Evolutionary conservation across 2,113 vertebrate species (phyloP), one percentile per base, ranked within the genome.

Genomic region (Tapirus terrestris): DNA sequence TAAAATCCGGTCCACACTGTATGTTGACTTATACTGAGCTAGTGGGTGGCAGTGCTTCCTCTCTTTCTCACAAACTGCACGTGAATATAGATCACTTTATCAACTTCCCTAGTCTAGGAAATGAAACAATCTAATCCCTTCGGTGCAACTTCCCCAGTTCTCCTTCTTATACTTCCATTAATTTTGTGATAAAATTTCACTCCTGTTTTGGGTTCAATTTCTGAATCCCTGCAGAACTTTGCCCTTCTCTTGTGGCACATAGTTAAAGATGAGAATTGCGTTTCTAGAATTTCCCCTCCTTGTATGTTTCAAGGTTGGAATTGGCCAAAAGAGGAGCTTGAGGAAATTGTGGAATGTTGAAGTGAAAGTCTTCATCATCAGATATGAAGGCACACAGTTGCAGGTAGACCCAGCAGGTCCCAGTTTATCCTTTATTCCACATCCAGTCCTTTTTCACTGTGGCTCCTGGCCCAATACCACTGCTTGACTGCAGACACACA

Each of bases 161-260:
- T 97, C 60, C 45, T 82, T 97, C 92, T 96, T 81, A 89, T 36
- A 51, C 63, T 95, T 77, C 73, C 75, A 97, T 25, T 25, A 89
- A 43, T 92, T 94, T 94, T 93, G 45, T 87, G 92, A 98, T 95
- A 85, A 87, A 98, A 93, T 95, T 96, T 96, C 58, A 83, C 36
- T 97, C 91, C 53, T 65, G 43, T 58, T 80, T 97, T 68, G 70
- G 1, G 0, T 68, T 82, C 85, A 61, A 16, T 33, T 2, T 36
- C 94, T 70, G 31, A 97, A 94, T 92, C 68, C 85, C 94, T 83
- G 85, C 5, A 67, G 95, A 91, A 86, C 9, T 53, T 25, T 75
- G 29, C 39, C 58, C 31, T 79, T 95, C 9, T 17, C 43, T 39
- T 96, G 67, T 85, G 25, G 17, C 33, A 83, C 3, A 36, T 51